A percentile compares a stretch with the other conserved stretches of the same genome.
phyloP scores from a whole-genome alignment of 2,113 vertebrate species.

The Vulpes vulpes region DNA sequence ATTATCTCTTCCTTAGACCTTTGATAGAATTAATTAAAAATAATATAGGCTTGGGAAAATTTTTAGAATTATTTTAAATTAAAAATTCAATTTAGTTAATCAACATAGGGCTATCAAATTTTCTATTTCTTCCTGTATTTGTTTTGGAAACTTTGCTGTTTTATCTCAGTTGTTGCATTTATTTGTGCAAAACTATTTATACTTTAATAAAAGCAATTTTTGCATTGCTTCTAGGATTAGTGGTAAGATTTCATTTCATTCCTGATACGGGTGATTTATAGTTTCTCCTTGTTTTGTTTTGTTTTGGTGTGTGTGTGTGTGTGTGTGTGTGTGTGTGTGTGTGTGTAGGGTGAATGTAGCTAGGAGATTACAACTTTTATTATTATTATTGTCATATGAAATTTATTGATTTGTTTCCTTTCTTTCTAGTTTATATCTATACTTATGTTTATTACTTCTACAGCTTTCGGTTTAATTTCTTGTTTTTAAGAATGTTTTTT shows the following conservation, averaged over 20 bases:
- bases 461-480: neutral
- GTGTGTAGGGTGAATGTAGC: neutral
- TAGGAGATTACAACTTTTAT: neutral
- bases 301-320: neutral
- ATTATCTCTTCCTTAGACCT: neutral
- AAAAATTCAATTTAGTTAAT: neutral
- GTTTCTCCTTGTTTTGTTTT: neutral
- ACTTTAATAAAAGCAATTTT: neutral
- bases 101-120: neutral
- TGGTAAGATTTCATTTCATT: neutral
- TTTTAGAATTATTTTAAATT: neutral
- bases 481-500: neutral
- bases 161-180: neutral
- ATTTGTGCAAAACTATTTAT: neutral
- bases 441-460: neutral
- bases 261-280: neutral
- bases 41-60: neutral
- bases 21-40: neutral
- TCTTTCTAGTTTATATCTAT: neutral
- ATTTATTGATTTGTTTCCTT: conserved; percentile 2
- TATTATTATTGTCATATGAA: neutral
- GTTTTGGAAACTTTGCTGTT: neutral
- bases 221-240: neutral
- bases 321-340: neutral
- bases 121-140: neutral